A percentile compares a stretch with the other conserved stretches of the same genome.
Conservation (phyloP, 1,140 invertebrate species). For the Trichoplusia ni region DNA sequence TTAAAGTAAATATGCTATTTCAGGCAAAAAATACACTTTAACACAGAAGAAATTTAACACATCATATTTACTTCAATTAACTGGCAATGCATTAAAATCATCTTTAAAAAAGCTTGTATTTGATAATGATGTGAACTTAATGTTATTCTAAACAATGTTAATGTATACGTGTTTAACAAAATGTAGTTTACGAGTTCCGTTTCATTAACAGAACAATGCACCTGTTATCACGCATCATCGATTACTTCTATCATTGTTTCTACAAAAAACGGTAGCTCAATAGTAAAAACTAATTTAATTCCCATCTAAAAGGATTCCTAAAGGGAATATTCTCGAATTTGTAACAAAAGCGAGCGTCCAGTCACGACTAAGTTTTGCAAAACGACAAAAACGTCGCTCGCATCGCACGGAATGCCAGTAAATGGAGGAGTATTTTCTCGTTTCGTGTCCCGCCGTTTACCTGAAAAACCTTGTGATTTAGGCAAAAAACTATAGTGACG, state of each 20-base stretch:
- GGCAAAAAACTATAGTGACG: no score
- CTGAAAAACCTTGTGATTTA: no score
- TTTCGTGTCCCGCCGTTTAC: not conserved
- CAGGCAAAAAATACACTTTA: no score
- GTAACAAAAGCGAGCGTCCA: not conserved
- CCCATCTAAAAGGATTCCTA: not conserved
- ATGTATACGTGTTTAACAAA: not conserved
- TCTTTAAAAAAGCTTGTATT: no score
- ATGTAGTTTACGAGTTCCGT: not conserved
- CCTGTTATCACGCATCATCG: conserved; percentile 11
- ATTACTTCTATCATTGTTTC: conserved; percentile 2
- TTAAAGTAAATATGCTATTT: no score
- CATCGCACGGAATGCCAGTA: not conserved
- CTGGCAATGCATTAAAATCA: no score
- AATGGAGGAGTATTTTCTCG: not conserved
- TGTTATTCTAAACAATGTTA: no score
- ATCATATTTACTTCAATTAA: no score
- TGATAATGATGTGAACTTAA: no score
- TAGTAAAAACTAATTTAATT: conserved; percentile 15
- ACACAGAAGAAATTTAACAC: no score
- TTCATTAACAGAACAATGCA: not conserved
- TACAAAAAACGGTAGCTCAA: not conserved
- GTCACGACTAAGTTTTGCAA: conserved; percentile 6
- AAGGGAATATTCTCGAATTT: not conserved
- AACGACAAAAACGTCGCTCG: not conserved